A percentile compares a stretch with the other conserved stretches of the same genome.
phyloP scores from a whole-genome alignment of 2,888 invertebrate genomes.

The Gryllus longicercus region DNA sequence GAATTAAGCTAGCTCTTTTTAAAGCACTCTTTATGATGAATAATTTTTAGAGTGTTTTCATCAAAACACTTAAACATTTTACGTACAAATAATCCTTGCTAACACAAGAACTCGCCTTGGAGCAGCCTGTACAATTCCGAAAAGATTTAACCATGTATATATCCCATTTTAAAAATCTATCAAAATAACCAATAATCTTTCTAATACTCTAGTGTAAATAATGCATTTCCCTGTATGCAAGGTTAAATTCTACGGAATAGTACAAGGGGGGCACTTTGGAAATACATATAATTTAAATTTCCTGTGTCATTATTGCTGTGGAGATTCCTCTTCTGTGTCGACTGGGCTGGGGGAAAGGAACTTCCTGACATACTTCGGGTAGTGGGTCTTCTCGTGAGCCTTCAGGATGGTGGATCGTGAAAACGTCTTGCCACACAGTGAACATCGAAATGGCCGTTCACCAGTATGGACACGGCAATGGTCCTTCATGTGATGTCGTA shows the following conservation, averaged over 20 bases:
- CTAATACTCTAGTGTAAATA: constrained; percentile 33
- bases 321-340: constrained; percentile 74
- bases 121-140: constrained; percentile 30
- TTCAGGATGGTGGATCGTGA: constrained; percentile 86
- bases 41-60: constrained; percentile 35
- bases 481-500: constrained; percentile 91
- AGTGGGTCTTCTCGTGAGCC: constrained; percentile 90
- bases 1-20: constrained; percentile 29
- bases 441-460: constrained; percentile 84
- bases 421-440: constrained; percentile 86
- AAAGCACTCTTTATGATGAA: constrained; percentile 35
- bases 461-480: constrained; percentile 91
- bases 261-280: constrained; percentile 31
- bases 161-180: constrained; percentile 34
- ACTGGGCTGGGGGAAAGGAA: constrained; percentile 83
- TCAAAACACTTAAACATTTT: constrained; percentile 30
- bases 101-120: constrained; percentile 24
- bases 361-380: constrained; percentile 86
- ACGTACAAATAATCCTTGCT: constrained; percentile 24
- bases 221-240: constrained; percentile 31
- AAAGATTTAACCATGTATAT: constrained; percentile 28
- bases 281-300: constrained; percentile 29
- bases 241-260: constrained; percentile 32
- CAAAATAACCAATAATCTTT: constrained; percentile 36
- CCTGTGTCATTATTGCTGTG: constrained; percentile 49